Base-by-base conservation (phyloP, 2,113 vertebrate genomes). In the Anhinga anhinga region DNA sequence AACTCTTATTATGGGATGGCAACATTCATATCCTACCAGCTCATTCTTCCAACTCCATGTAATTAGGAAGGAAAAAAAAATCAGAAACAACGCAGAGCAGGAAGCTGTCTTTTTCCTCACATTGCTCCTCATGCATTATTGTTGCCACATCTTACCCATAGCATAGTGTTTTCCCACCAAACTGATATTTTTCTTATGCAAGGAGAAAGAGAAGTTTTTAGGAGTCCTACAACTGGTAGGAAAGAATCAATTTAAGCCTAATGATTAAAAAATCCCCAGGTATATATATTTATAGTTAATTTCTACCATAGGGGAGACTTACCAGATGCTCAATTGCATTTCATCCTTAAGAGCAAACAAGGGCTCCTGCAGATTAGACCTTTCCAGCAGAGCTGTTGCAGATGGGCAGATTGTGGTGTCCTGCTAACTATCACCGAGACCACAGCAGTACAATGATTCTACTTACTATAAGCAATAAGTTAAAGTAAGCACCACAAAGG, bases 271-370 rank as follows among this genome's bases (percentile, higher is more conserved):
- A 94, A 86, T 83, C 82, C 88, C 79, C 36, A 53, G 34, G 56
- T 86, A 83, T 65, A 83, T 65, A 19, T 82, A 87, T 85, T 93
- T 92, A 80, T 73, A 80, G 74, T 42, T 69, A 49, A 85, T 91
- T 90, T 82, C 84, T 76, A 45, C 70, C 70, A 79, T 15, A 44
- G 32, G 92, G n/a, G 36, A 86, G 88, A 50, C 61, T 72, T 34
- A 92, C 77, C 94, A 96, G 88, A 93, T 94, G 93, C 91, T 95
- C 78, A 80, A 80, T 36, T 94, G 81, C 89, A 66, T 93, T 91
- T 82, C 82, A 82, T 76, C 62, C 86, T 82, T 72, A 72, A 90
- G 49, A 94, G 92, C 78, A 95, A 92, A 97, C 73, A 87, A 95
- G 74, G 70, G 66, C 86, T 95, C 84, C 95, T 80, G 74, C 89